phyloP scores from a whole-genome alignment of 2,797 vertebrate species.

The Sphaeramia orbicularis region DNA sequence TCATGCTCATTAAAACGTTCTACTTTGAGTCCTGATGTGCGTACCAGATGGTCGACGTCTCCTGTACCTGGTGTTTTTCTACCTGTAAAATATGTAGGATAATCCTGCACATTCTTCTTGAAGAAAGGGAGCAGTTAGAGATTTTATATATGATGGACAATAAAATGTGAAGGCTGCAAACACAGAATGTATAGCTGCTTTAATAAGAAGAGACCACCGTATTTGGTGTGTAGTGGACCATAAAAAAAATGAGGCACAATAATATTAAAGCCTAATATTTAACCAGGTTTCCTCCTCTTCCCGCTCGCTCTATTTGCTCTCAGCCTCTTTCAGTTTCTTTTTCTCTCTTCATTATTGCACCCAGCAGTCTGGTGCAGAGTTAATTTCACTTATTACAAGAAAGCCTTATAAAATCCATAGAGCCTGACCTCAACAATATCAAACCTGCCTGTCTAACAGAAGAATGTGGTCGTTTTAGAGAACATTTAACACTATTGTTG shows the following conservation, averaged over 20 bases:
- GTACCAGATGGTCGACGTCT: conserved; percentile 56
- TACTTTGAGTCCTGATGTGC: conserved; percentile 25
- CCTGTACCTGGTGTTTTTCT: conserved; percentile 40
- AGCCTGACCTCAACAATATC: conserved; percentile 73
- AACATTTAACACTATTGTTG: conserved; percentile 74
- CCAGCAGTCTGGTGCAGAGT: conserved; percentile 49
- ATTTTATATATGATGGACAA: background rate
- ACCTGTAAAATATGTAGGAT: conserved; percentile 34
- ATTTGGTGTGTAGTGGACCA: conserved; percentile 42
- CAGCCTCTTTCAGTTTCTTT: conserved; percentile 3
- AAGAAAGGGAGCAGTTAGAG: background rate
- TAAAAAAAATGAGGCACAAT: conserved; percentile 51
- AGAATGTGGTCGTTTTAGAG: conserved; percentile 56
- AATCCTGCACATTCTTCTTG: background rate
- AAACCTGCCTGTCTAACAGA: conserved; percentile 62
- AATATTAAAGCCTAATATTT: conserved; percentile 70
- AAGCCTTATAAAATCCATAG: conserved; percentile 75
- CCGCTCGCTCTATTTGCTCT: conserved; percentile 52
- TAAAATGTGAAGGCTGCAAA: conserved; percentile 13
- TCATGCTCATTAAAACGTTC: conserved; percentile 71
- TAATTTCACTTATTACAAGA: conserved; percentile 77
- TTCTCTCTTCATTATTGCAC: conserved; percentile 54
- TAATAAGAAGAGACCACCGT: conserved; percentile 53
- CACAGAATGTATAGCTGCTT: conserved; percentile 34
- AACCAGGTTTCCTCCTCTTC: conserved; percentile 43